phyloP scores from a whole-genome alignment of 1,140 invertebrate species.

The Drosophila varians region DNA sequence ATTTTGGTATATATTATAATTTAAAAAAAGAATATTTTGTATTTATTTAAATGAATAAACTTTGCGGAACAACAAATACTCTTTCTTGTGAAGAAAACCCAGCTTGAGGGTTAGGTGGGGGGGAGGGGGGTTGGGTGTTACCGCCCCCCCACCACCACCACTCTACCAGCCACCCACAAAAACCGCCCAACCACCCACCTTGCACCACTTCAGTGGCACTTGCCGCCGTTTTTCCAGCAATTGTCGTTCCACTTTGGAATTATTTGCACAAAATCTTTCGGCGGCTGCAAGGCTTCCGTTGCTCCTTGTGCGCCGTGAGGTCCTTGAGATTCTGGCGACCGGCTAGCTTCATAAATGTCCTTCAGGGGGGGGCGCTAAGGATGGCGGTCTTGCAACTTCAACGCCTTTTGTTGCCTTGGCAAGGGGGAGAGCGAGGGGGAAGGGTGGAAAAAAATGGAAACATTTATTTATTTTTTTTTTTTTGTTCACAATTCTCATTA shows the following conservation, averaged over 20 bases:
- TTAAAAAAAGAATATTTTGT: too few species aligned
- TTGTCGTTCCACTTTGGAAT: constrained; percentile 64
- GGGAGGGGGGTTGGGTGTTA: too few species aligned
- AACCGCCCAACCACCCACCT: background rate
- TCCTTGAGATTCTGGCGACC: constrained; percentile 32
- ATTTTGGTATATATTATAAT: too few species aligned
- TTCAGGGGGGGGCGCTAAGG: background rate
- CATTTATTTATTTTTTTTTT: constrained; percentile 5
- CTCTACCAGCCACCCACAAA: background rate
- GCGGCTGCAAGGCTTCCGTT: constrained; percentile 29
- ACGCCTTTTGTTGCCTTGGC: constrained; percentile 43
- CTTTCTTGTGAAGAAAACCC: too few species aligned
- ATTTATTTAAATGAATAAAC: too few species aligned
- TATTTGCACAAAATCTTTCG: constrained; percentile 79
- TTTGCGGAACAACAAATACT: too few species aligned
- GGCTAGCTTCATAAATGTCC: constrained; percentile 51
- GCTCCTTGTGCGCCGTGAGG: constrained; percentile 16
- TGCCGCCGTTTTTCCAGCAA: constrained; percentile 61
- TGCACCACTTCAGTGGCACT: constrained; percentile 48
- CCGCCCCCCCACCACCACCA: background rate
- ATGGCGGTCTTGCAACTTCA: constrained; percentile 43
- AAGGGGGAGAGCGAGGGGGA: too few species aligned
- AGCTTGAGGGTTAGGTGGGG: too few species aligned
- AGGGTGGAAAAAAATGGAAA: background rate
- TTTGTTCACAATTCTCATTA: constrained; percentile 19